phyloP scores from a whole-genome alignment of 2,797 vertebrate genomes.

The Schizopygopsis malacanthus region DNA sequence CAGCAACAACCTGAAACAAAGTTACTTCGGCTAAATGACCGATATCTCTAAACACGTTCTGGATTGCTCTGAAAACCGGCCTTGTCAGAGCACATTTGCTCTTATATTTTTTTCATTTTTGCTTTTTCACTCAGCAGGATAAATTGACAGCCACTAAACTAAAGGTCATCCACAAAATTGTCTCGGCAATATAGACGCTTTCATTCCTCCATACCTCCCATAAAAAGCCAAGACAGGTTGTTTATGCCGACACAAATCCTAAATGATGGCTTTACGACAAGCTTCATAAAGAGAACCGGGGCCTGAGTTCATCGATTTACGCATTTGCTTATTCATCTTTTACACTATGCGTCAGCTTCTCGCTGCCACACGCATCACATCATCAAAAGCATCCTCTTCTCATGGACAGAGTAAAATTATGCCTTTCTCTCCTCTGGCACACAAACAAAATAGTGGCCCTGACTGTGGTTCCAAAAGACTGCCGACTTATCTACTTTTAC shows the following conservation, averaged over 20 bases:
- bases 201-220: slow-evolving; percentile 2
- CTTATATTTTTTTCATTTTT: slow-evolving; percentile 42
- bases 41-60: slow-evolving; percentile 43
- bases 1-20: slow-evolving; percentile 52
- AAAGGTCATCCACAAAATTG: slow-evolving; percentile 58
- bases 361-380: slow-evolving; percentile 4
- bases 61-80: slow-evolving; percentile 48
- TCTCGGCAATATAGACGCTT: slow-evolving; percentile 30
- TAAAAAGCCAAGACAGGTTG: slow-evolving; percentile 51
- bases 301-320: slow-evolving; percentile 53
- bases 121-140: slow-evolving; percentile 40
- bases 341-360: slow-evolving; percentile 33
- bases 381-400: slow-evolving; percentile 16
- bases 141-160: slow-evolving; percentile 60
- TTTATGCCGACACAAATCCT: slow-evolving; percentile 59
- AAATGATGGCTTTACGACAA: slow-evolving; percentile 56
- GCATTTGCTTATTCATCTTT: slow-evolving; percentile 59
- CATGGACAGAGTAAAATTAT: neutral
- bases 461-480: neutral
- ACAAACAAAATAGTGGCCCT: slow-evolving; percentile 33
- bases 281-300: slow-evolving; percentile 49
- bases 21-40: slow-evolving; percentile 56
- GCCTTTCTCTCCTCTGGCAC: slow-evolving; percentile 23
- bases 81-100: slow-evolving; percentile 43
- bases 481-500: slow-evolving; percentile 1